These are phyloP conservation scores for Chrysodeixis includens DNA, from an alignment of 2,888 invertebrate species.

Conservation along the genomic window DNA sequence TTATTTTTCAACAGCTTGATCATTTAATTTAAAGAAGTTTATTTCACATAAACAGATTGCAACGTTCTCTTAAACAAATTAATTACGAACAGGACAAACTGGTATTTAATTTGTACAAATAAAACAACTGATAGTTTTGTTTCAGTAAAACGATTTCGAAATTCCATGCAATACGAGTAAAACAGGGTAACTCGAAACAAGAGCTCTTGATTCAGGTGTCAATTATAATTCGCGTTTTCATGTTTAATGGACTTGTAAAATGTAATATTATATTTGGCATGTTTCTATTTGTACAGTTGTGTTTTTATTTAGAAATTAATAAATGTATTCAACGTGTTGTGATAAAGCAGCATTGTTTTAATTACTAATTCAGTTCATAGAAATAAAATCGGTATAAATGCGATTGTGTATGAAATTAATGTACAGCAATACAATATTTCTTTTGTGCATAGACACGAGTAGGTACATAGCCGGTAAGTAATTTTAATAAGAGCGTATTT, in stretches of 20 bases:
- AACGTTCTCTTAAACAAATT: not conserved
- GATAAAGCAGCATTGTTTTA: too few relatives aligned
- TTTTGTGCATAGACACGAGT: too few relatives aligned
- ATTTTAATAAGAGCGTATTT: too few relatives aligned
- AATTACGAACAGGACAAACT: not conserved
- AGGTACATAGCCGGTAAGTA: too few relatives aligned
- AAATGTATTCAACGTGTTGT: too few relatives aligned
- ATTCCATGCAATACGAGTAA: conserved; percentile 20
- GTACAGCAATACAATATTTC: too few relatives aligned
- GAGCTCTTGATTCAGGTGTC: conserved; percentile 62
- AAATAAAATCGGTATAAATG: too few relatives aligned
- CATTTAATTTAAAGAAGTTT: not conserved
- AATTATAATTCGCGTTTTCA: conserved; percentile 50
- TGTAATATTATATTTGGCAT: not conserved
- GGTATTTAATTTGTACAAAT: conserved; percentile 12
- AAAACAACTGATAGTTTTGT: conserved; percentile 31
- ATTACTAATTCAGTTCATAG: too few relatives aligned
- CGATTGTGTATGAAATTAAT: too few relatives aligned
- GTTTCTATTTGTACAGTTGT: too few relatives aligned
- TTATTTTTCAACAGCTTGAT: too few relatives aligned
- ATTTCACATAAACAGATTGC: not conserved
- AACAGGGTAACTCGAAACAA: conserved; percentile 33
- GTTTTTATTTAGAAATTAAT: too few relatives aligned
- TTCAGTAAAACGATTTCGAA: conserved; percentile 19
- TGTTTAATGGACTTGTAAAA: conserved; percentile 2